Conservation (phyloP, 2,888 invertebrate species). For the Arctia plantaginis region DNA sequence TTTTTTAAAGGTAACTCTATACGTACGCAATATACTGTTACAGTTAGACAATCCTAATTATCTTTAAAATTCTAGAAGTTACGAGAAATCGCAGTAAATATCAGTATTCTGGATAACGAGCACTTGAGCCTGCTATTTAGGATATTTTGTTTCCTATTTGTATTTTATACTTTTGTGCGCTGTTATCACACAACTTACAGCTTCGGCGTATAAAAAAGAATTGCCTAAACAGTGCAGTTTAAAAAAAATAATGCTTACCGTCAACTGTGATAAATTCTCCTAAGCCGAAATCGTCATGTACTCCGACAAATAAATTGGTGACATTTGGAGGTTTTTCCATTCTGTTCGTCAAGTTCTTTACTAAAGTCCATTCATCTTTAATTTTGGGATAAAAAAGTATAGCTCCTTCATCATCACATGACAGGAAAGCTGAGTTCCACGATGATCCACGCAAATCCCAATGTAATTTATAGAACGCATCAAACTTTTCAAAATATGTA, state of each 20-base stretch:
- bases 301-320: constrained; percentile 59
- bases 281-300: constrained; percentile 57
- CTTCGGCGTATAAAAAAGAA: background rate
- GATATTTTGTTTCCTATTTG: too few species aligned
- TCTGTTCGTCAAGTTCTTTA: constrained; percentile 46
- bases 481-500: constrained; percentile 55
- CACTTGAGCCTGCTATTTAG: too few species aligned
- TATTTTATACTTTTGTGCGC: too few species aligned
- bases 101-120: too few species aligned
- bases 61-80: too few species aligned
- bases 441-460: constrained; percentile 45
- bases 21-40: too few species aligned
- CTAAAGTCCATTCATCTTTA: constrained; percentile 57
- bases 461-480: constrained; percentile 66
- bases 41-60: too few species aligned
- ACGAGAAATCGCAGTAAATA: too few species aligned
- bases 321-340: constrained; percentile 43
- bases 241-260: constrained; percentile 49
- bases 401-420: constrained; percentile 63
- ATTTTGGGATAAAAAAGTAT: constrained; percentile 61
- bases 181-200: background rate
- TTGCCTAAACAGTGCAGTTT: background rate
- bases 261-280: constrained; percentile 65
- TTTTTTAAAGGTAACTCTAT: too few species aligned
- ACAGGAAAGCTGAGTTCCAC: constrained; percentile 56